phyloP scores from a whole-genome alignment of 64 coral and sea anemone genomes.

The Actinia tenebrosa region DNA sequence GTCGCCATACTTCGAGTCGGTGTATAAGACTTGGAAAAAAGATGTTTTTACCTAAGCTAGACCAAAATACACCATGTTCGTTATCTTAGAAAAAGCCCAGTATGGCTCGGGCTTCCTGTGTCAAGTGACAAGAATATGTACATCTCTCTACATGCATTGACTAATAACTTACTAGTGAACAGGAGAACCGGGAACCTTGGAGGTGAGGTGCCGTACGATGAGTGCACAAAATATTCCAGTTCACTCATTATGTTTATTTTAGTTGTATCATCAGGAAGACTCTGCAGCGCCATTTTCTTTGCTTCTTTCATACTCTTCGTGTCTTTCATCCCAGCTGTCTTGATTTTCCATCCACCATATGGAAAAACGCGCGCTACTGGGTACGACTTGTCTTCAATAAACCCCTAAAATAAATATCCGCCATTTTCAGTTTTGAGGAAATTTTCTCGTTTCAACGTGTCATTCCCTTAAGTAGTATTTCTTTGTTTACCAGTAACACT shows the following conservation, averaged over 20 bases:
- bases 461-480: no score
- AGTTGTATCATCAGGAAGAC: conserved; percentile 67
- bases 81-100: not conserved
- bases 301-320: conserved; percentile 49
- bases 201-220: conserved; percentile 55
- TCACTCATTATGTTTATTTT: conserved; percentile 47
- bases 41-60: no score
- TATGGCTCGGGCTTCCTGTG: not conserved
- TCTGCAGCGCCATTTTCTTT: conserved; percentile 47
- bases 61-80: no score
- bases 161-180: conserved; percentile 48
- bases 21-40: no score
- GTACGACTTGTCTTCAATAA: conserved; percentile 44
- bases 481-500: no score
- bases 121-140: not conserved
- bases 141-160: not conserved
- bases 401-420: conserved; percentile 23
- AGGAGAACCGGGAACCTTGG: conserved; percentile 80
- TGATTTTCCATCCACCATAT: conserved; percentile 81
- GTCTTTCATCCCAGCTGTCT: conserved; percentile 55
- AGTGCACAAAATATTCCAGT: conserved; percentile 60
- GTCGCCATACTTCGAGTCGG: no score
- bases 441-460: no score
- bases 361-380: conserved; percentile 67
- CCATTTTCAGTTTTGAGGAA: no score